Evolutionary conservation across 2,113 vertebrate genomes (phyloP).

Genomic region (Eretmochelys imbricata): DNA sequence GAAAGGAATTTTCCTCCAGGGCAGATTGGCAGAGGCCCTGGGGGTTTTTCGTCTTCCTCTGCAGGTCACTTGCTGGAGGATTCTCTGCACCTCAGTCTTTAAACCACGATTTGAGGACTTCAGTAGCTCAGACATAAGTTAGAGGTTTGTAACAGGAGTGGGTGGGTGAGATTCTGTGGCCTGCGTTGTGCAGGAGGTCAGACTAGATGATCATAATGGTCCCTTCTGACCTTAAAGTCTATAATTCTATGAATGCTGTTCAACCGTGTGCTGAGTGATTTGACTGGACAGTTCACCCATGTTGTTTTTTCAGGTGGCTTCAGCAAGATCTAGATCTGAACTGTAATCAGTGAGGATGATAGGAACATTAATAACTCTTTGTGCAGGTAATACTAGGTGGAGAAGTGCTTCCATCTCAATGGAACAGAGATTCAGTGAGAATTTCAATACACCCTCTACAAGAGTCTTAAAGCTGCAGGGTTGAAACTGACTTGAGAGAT

Average conservation of each 20-base stretch:
- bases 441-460: neutral
- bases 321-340: neutral
- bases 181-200: no score
- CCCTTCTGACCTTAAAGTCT: no score
- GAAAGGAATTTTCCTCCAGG: no score
- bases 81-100: no score
- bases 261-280: neutral
- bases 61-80: no score
- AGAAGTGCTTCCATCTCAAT: neutral
- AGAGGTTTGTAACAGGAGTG: no score
- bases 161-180: no score
- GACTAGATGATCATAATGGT: no score
- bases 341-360: neutral
- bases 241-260: neutral
- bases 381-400: neutral
- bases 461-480: neutral
- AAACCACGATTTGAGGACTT: no score
- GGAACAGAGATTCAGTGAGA: neutral
- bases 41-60: no score
- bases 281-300: neutral
- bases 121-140: no score
- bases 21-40: no score
- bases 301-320: neutral
- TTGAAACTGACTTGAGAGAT: neutral
- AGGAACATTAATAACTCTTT: neutral